Percentiles rank a stretch among this genome's conserved stretches.
Conservation (phyloP, 2,113 vertebrate genomes). For the Myxocyprinus asiaticus region DNA sequence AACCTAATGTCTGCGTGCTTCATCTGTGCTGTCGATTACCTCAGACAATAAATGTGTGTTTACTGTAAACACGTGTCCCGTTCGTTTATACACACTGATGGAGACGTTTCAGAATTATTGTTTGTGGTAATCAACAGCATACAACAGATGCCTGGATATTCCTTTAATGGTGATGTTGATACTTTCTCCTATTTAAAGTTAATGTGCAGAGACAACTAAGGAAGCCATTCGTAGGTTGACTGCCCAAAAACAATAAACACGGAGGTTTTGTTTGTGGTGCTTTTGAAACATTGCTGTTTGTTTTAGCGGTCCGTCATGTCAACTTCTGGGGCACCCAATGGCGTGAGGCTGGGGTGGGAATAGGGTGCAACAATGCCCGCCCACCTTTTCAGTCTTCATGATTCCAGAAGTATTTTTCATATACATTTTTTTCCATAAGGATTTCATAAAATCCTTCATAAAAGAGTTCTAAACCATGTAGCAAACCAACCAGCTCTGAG, state of each 20-base stretch:
- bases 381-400: too few species aligned
- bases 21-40: constrained; percentile 4
- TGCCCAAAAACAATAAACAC: neutral
- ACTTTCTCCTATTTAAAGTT: neutral
- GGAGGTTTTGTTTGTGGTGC: too few species aligned
- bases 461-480: too few species aligned
- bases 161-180: too few species aligned
- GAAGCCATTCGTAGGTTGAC: neutral
- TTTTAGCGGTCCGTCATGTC: neutral
- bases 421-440: too few species aligned
- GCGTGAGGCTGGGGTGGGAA: too few species aligned
- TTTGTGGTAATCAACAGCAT: neutral
- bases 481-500: too few species aligned
- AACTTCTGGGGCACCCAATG: neutral
- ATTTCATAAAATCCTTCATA: too few species aligned
- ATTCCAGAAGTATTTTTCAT: too few species aligned
- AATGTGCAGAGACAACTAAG: neutral
- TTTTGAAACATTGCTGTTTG: neutral
- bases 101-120: neutral
- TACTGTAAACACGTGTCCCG: constrained; percentile 10
- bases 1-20: neutral
- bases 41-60: constrained; percentile 26
- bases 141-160: too few species aligned
- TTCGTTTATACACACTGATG: constrained; percentile 22
- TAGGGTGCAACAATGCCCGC: too few species aligned